Evolutionary conservation across 2,797 vertebrate species (phyloP), one percentile per base, ranked within the genome.

Genomic region (Gymnocypris eckloni): DNA sequence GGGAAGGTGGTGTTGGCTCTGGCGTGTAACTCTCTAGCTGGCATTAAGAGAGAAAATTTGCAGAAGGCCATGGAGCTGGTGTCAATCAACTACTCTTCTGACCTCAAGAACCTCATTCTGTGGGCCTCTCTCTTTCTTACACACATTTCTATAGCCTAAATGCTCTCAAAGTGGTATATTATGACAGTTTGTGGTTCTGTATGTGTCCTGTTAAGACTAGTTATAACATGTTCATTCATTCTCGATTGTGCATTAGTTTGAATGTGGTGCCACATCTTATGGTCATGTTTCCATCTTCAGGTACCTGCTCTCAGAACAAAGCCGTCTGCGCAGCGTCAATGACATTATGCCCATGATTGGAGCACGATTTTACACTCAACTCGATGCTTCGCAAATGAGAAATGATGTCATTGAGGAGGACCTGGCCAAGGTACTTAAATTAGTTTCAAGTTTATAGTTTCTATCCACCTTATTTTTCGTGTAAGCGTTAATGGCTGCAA

Each of bases 301-400:
- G 92, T 99, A 99, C 94, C 95, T 99, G 94, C 96, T 99, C 94
- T 98, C 98, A 0, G 98, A 99, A 92, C 98, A 99, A 95, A 98
- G 97, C 90, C 96, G 98, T 81, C 94, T 99, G 93, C 97, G 98
- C 90, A 99, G 98, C 85, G 98, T 99, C 89, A 99, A 99, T 89
- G 98, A 99, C 94, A 99, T 99, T 88, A 99, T 99, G 98, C 98
- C 98, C 7, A 99, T 99, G 98, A 99, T 99, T 50, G 98, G 98
- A 91, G 98, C 98, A 75, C 95, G 98, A 83, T 99, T 99, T 94
- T 99, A 99, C 94, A 99, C 98, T 82, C 98, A 99, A 69, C 93
- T 99, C 92, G 98, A 99, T 89, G 98, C 98, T 75, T 98, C 98
- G 71, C 98, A 99, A 87, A 99, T 99, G 98, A 96, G 98, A 93